Evolutionary conservation across 2,888 invertebrate genomes (phyloP).

Genomic region (Fissipunctia ypsillon): DNA sequence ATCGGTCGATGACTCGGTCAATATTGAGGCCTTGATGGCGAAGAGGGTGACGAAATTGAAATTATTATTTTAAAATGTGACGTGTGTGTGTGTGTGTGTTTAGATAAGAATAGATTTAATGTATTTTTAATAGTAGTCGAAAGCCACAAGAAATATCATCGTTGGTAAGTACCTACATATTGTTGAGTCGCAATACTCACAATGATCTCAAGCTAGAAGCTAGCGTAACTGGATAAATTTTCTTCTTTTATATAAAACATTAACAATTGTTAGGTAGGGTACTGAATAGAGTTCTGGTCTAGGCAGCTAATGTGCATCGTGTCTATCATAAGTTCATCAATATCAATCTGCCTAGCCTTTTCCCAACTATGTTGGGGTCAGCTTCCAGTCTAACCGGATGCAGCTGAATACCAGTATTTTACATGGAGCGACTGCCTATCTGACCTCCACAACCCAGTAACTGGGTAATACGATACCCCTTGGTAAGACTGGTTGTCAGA

Average conservation of each 20-base stretch:
- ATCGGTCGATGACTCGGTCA: slow-evolving; percentile 8
- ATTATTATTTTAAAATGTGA: background rate
- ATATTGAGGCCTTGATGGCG: background rate
- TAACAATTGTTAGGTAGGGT: background rate
- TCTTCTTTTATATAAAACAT: background rate
- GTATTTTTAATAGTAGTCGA: background rate
- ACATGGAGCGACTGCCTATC: no score
- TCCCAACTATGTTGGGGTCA: no score
- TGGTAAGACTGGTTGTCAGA: no score
- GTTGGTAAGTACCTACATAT: no score
- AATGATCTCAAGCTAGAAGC: background rate
- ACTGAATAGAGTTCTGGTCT: no score
- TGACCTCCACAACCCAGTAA: no score
- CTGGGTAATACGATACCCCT: no score
- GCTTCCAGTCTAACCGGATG: no score
- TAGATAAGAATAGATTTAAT: background rate
- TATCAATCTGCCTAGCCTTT: no score
- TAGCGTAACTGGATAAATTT: background rate
- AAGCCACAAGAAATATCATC: background rate
- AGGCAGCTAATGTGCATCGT: background rate
- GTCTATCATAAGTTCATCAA: no score
- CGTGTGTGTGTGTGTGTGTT: no score
- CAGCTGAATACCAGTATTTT: no score
- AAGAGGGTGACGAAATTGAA: background rate
- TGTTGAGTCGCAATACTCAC: background rate